A percentile compares a stretch with the other conserved stretches of the same genome.
Evolutionary conservation across 2,888 invertebrate species (phyloP).

Genomic region (Drosophila emarginata): DNA sequence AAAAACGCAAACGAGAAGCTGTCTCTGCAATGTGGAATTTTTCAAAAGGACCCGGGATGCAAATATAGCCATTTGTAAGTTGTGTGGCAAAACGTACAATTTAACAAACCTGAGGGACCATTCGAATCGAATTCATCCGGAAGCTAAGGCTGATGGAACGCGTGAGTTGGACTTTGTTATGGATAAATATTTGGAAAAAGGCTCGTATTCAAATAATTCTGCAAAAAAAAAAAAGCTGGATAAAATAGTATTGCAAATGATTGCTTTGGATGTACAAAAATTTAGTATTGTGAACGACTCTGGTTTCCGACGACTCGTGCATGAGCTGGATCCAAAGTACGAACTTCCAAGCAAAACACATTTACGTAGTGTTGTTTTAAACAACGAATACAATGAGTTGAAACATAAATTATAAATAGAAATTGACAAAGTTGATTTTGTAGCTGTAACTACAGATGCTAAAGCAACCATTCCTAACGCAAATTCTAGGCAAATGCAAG

Average conservation of each 20-base stretch:
- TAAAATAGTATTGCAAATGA: too few relatives aligned
- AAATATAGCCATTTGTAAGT: background rate
- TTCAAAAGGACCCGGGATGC: background rate
- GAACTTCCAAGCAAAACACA: too few relatives aligned
- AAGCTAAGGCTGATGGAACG: background rate
- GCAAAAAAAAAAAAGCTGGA: background rate
- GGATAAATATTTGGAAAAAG: background rate
- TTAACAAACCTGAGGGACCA: background rate
- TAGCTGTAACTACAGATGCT: constrained; percentile 2
- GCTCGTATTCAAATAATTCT: background rate
- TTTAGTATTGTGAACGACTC: background rate
- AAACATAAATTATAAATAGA: background rate
- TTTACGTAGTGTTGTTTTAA: too few relatives aligned
- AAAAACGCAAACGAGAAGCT: background rate
- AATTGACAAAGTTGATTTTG: background rate
- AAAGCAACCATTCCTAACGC: constrained; percentile 7
- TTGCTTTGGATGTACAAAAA: background rate
- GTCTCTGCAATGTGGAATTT: background rate
- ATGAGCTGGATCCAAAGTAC: too few relatives aligned
- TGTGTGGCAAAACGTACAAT: background rate
- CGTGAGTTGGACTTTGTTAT: background rate
- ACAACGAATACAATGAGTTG: too few relatives aligned
- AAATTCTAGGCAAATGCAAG: constrained; percentile 15
- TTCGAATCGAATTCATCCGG: background rate
- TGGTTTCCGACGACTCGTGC: too few relatives aligned